These are phyloP conservation scores for Emydura subglobosa DNA, from an alignment of 2,113 vertebrate genomes.

Conservation along the genomic window DNA sequence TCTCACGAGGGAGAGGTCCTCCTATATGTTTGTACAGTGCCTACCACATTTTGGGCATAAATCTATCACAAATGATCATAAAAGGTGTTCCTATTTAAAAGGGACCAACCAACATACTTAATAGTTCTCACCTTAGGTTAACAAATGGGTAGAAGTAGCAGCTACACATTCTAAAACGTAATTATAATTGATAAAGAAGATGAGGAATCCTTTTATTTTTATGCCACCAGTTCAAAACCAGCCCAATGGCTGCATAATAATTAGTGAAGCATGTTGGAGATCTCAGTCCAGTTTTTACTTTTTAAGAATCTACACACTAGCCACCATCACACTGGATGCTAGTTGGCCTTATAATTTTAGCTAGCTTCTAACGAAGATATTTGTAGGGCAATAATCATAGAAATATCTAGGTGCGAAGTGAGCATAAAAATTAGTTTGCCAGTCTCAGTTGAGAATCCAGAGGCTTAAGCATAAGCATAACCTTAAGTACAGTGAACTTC, in stretches of 20 bases:
- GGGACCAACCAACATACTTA: background rate
- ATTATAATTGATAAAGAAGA: background rate
- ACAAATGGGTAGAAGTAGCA: background rate
- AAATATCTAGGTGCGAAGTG: background rate
- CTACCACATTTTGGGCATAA: background rate
- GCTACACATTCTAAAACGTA: background rate
- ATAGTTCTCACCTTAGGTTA: background rate
- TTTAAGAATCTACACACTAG: background rate
- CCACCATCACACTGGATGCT: background rate
- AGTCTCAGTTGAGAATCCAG: accelerated
- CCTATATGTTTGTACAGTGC: background rate
- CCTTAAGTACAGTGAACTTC: background rate
- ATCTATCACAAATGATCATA: background rate
- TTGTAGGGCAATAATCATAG: background rate
- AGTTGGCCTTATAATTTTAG: background rate
- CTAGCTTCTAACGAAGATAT: background rate
- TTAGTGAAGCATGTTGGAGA: background rate
- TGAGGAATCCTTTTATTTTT: background rate
- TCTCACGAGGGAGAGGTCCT: background rate
- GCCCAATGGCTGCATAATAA: background rate
- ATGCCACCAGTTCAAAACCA: background rate
- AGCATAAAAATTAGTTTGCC: background rate
- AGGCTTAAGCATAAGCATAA: background rate
- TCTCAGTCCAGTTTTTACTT: background rate
- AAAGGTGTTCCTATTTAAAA: background rate